Base-by-base conservation (phyloP, 1,140 invertebrate genomes). In the Amphibalanus amphitrite region DNA sequence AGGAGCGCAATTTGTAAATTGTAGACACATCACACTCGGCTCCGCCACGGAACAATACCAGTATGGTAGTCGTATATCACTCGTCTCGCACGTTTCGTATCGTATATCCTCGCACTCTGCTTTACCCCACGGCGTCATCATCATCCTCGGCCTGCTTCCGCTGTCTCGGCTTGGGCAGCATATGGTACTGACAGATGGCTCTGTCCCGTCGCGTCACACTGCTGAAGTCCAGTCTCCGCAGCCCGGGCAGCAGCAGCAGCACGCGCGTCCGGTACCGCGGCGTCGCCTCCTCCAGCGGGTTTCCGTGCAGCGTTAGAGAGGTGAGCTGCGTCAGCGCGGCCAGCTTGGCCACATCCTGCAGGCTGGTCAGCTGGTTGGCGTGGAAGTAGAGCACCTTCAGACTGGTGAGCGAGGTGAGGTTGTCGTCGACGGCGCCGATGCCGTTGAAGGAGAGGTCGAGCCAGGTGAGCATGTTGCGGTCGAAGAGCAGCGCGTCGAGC, bases 341-440 rank as follows among this genome's bases (percentile, higher is more conserved):
- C 28, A 78, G 67, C 20, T 71, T 70, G 15, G 70, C 71, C 28
- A 73, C 67, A 26, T 74, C 33, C 20, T 69, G 69, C 15, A 79
- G 47, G 40, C 77, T 75, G 0, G 72, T 69, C 28, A 79, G 68
- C 20, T 73, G 67, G 69, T 79, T 79, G n/a, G 77, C 78, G 69
- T 79, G 78, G 28, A 79, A 75, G 70, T 79, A 79, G 17, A 79
- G 65, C 8, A 79, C 77, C 69, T 77, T 76, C 17, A 79, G 70
- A 3, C 75, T 73, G 30, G 77, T 74, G 25, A 78, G 76, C 23
- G 73, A 75, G n/a, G 76, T 74, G 69, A 77, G 74, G 28, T 74
- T 68, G 74, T 29, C 59, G 77, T 76, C 25, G 75, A 78, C 33
- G n/a, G 72, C 38, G 6, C 71, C 71, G 1, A 78, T 38, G 28